Conservation (phyloP, 2,113 vertebrate genomes). For the Cricetomys ansorgei region DNA sequence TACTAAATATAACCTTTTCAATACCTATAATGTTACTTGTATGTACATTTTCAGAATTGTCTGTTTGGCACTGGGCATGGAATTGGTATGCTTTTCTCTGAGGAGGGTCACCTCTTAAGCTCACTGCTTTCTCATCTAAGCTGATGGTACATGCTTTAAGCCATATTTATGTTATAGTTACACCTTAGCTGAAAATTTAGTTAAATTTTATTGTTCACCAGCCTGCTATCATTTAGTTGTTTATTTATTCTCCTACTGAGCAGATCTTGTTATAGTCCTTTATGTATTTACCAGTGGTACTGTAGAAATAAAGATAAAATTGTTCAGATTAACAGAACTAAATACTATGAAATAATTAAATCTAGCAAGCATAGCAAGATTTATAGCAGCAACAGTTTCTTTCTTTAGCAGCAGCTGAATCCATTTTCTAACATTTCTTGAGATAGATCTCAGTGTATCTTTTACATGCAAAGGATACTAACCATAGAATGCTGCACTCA, state of each 20-base stretch:
- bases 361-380: background rate
- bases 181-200: background rate
- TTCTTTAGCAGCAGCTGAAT: background rate
- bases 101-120: background rate
- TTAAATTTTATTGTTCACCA: background rate
- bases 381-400: background rate
- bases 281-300: background rate
- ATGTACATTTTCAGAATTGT: background rate
- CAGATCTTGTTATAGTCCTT: background rate
- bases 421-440: background rate
- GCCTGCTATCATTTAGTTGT: background rate
- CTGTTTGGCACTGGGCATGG: background rate
- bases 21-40: background rate
- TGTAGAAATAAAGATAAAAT: background rate
- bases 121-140: background rate
- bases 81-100: background rate
- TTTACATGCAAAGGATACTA: background rate
- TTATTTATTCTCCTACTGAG: background rate
- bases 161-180: background rate
- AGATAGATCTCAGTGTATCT: rapidly evolving
- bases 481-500: background rate
- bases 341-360: background rate
- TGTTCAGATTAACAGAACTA: background rate
- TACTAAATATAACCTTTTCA: background rate
- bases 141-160: background rate